These are phyloP conservation scores for Drosophila rubida DNA, from an alignment of 2,888 invertebrate genomes.

Conservation along the genomic window DNA sequence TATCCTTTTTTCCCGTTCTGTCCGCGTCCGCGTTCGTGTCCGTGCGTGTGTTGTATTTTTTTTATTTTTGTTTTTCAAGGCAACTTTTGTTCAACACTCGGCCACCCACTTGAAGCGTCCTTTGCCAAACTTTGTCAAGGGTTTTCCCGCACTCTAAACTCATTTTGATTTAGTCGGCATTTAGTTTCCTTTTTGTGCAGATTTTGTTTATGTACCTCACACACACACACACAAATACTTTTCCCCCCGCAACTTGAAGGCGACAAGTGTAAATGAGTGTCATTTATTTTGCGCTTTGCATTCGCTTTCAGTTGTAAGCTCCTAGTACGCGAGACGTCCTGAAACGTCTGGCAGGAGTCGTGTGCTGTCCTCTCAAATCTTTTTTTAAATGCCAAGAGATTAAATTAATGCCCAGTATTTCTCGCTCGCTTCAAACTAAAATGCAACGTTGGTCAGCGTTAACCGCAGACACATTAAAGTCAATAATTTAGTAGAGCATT, in stretches of 20 bases:
- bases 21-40: conserved; percentile 5
- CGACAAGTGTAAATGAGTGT: conserved; percentile 72
- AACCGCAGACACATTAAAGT: conserved; percentile 2
- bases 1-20: conserved; percentile 25
- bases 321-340: conserved; percentile 17
- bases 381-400: conserved; percentile 41
- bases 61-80: conserved; percentile 10
- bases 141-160: conserved; percentile 51
- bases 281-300: conserved; percentile 60
- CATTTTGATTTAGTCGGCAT: conserved; percentile 71
- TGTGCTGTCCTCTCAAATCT: conserved; percentile 1
- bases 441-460: conserved; percentile 1
- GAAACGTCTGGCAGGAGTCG: conserved; percentile 10
- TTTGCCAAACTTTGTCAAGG: conserved; percentile 58
- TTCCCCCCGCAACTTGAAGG: conserved; percentile 22
- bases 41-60: conserved; percentile 5
- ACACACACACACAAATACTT: not conserved
- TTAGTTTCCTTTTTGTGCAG: conserved; percentile 58
- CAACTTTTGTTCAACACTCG: conserved; percentile 57
- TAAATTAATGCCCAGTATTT: conserved; percentile 14
- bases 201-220: conserved; percentile 49
- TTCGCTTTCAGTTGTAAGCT: conserved; percentile 28
- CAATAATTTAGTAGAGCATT: conserved; percentile 5
- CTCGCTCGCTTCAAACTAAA: not conserved
- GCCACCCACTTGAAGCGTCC: conserved; percentile 55